Percentiles rank a stretch among this genome's conserved stretches.
These are phyloP conservation scores for Cryptus armator DNA, from an alignment of 2,888 invertebrate genomes.

Conservation along the genomic window DNA sequence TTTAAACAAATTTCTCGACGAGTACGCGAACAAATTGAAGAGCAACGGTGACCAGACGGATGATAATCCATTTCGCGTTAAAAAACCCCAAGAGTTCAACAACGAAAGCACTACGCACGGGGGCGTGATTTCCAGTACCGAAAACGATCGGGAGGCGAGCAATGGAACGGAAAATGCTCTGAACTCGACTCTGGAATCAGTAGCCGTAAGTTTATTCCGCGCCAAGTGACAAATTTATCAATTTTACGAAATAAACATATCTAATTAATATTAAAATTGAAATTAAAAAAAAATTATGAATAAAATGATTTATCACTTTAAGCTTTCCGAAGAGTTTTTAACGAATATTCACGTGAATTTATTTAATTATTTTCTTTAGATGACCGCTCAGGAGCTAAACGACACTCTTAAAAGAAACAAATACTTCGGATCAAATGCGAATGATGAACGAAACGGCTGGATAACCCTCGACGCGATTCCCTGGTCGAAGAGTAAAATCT, in stretches of 20 bases:
- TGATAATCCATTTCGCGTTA: slow-evolving; percentile 74
- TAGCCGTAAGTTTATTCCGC: slow-evolving; percentile 39
- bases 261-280: too few species aligned
- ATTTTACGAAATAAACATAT: too few species aligned
- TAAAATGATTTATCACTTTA: background rate
- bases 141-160: slow-evolving; percentile 11
- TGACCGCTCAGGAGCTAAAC: slow-evolving; percentile 75
- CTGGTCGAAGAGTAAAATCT: slow-evolving; percentile 93
- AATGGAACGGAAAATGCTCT: slow-evolving; percentile 50
- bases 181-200: slow-evolving; percentile 68
- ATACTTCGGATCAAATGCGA: slow-evolving; percentile 86
- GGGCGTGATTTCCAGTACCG: slow-evolving; percentile 30
- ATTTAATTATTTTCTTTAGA: slow-evolving; percentile 62
- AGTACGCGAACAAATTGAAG: slow-evolving; percentile 87
- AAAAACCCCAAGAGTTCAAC: slow-evolving; percentile 68
- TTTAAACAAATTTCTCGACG: slow-evolving; percentile 88
- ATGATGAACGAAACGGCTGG: slow-evolving; percentile 91
- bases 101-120: slow-evolving; percentile 28
- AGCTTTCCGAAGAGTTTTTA: background rate
- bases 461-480: slow-evolving; percentile 92
- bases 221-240: background rate
- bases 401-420: slow-evolving; percentile 82
- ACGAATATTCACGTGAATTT: too few species aligned
- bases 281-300: too few species aligned
- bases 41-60: slow-evolving; percentile 77